A percentile compares a stretch with the other conserved stretches of the same genome.
These are phyloP conservation scores for Clarias platycephalus DNA, from an alignment of 2,797 vertebrate species.

Conservation along the genomic window DNA sequence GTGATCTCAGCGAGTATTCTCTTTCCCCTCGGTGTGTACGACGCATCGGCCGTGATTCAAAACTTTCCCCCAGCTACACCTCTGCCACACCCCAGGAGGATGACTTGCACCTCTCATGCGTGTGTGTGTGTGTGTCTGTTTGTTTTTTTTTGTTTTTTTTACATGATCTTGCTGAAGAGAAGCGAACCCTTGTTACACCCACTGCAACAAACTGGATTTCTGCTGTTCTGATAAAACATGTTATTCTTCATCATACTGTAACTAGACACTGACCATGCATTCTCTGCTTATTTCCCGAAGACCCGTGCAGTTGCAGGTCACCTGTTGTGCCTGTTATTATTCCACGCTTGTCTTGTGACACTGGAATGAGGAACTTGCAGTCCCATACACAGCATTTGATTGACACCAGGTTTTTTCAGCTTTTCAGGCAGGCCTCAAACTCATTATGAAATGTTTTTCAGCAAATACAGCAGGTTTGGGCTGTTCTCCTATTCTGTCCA, in stretches of 20 bases:
- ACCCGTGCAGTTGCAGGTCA: background rate
- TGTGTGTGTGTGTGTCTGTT: background rate
- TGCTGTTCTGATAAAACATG: background rate
- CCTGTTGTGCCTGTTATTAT: constrained; percentile 5
- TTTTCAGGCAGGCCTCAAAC: constrained; percentile 10
- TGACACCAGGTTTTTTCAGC: constrained; percentile 17
- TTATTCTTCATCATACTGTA: no score
- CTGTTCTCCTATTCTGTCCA: constrained; percentile 57
- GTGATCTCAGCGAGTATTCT: constrained; percentile 11
- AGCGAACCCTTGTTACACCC: background rate
- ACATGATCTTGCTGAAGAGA: background rate
- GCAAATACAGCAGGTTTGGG: constrained; percentile 62
- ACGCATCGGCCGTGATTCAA: background rate
- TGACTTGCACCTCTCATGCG: background rate
- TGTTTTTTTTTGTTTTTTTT: no score
- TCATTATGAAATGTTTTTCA: constrained; percentile 69
- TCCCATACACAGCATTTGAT: background rate
- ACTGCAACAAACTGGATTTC: background rate
- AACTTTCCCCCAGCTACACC: constrained; percentile 5
- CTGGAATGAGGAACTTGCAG: constrained; percentile 27
- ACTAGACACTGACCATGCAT: background rate
- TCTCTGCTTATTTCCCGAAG: background rate
- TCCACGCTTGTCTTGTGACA: constrained; percentile 9
- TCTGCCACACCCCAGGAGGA: constrained; percentile 1
- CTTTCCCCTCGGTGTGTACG: background rate